Evolutionary conservation across 1,140 invertebrate species (phyloP).

Genomic region (Drosophila bocki): DNA sequence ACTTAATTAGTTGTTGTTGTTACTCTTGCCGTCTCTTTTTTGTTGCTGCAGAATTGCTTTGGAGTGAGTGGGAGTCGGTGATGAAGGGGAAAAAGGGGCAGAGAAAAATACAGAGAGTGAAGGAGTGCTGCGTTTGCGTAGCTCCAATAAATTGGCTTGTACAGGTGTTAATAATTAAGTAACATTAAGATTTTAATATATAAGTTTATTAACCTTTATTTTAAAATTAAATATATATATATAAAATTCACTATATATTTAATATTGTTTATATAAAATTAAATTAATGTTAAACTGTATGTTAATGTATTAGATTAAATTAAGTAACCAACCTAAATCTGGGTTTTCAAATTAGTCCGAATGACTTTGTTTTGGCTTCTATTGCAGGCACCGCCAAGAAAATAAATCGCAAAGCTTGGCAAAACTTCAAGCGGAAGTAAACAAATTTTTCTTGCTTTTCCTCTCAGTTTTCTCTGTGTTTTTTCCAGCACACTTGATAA

Average conservation of each 20-base stretch:
- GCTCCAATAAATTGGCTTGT: slow-evolving; percentile 8
- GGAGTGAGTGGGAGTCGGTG: background rate
- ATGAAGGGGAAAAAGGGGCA: background rate
- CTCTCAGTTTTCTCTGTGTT: slow-evolving; percentile 10
- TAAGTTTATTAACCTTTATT: background rate
- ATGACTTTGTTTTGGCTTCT: slow-evolving; percentile 19
- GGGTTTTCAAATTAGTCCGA: background rate
- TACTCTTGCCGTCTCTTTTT: slow-evolving; percentile 20
- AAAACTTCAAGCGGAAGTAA: slow-evolving; percentile 50
- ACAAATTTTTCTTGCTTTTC: slow-evolving; percentile 47
- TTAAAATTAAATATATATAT: background rate
- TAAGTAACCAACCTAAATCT: background rate
- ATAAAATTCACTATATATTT: too few species aligned
- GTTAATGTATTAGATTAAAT: background rate
- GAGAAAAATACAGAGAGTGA: background rate
- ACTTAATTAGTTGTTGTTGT: slow-evolving; percentile 80
- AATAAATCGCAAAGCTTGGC: slow-evolving; percentile 45
- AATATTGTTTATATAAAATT: background rate
- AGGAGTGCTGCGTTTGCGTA: slow-evolving; percentile 9
- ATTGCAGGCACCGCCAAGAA: slow-evolving; percentile 7
- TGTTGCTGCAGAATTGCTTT: slow-evolving; percentile 15
- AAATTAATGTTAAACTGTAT: background rate
- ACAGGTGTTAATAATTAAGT: background rate
- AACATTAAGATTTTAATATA: background rate
- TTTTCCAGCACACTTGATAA: slow-evolving; percentile 10